These are phyloP conservation scores for Gila orcuttii DNA, from an alignment of 2,113 vertebrate genomes.

Conservation along the genomic window DNA sequence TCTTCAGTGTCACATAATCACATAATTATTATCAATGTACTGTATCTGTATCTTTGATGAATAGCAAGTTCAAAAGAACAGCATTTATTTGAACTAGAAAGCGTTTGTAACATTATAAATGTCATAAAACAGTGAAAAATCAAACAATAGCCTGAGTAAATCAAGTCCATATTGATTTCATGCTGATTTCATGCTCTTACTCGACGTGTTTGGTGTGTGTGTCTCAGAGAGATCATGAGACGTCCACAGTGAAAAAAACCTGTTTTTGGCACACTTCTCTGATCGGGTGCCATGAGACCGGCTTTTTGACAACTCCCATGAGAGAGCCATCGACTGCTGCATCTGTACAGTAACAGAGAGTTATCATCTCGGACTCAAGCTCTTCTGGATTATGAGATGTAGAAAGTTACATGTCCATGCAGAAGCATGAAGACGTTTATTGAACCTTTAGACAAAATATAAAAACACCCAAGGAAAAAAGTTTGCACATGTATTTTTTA, in stretches of 20 bases:
- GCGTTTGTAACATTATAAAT: too few species aligned
- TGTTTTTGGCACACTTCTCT: not conserved
- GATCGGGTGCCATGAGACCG: not conserved
- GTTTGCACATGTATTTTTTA: too few species aligned
- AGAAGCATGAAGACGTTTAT: too few species aligned
- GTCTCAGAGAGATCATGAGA: not conserved
- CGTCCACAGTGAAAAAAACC: not conserved
- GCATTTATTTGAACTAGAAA: too few species aligned
- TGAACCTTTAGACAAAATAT: too few species aligned
- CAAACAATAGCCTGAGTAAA: not conserved
- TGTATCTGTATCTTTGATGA: too few species aligned
- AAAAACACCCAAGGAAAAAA: too few species aligned
- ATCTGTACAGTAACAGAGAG: not conserved
- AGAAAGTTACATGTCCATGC: too few species aligned
- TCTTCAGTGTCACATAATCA: not conserved
- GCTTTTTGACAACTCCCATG: not conserved
- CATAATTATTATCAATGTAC: not conserved
- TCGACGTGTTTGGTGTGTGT: not conserved
- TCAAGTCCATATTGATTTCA: not conserved
- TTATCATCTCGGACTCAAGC: not conserved
- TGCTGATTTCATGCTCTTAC: not conserved
- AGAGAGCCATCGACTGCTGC: not conserved
- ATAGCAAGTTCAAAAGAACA: too few species aligned
- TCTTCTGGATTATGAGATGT: not conserved
- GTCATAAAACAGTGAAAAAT: not conserved